Evolutionary conservation across 2,797 vertebrate genomes (phyloP), one percentile per base, ranked within the genome.

Genomic region (Perodicticus potto): DNA sequence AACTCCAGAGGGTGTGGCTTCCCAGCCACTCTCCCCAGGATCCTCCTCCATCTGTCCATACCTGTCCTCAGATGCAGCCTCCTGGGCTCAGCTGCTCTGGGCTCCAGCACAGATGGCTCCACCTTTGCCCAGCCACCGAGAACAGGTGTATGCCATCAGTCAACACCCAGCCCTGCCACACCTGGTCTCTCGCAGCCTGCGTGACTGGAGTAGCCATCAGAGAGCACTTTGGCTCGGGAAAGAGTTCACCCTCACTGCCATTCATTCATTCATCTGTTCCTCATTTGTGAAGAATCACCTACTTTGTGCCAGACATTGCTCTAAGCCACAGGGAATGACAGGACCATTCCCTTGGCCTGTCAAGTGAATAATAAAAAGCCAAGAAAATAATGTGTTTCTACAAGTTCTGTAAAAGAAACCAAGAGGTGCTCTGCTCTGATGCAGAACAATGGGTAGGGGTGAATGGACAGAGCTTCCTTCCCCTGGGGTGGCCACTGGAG

Each of bases 101-200:
- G 95, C 70, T 81, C 92, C 93, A 27, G 37, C 97, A 88, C 95
- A 96, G 97, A 96, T 91, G 76, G 82, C 95, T 86, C 93, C 14
- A 0, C 69, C 0, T 97, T 61, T 97, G 96, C 86, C 90, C 97
- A 97, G 97, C 84, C 97, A 97, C 94, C 97, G n/a, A 80, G 96
- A 97, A 97, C 96, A 97, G 95, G 96, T 95, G 37, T 94, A 74
- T 90, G 86, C 97, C 98, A 98, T 96, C 96, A 97, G 84, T 97
- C 93, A 95, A 55, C 97, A 97, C 72, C 34, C 9, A 96, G 91
- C 76, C 94, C 25, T 96, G 97, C 95, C 93, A 81, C 95, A 16
- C 49, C 49, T 53, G 49, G 49, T 14, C 0, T 14, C 93, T 96
- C 94, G 84, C 92, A 86, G 96, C 97, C 95, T 96, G 96, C 93